Evolutionary conservation across 2,797 vertebrate species (phyloP).

Genomic region (Pangasius sanitwongsei): DNA sequence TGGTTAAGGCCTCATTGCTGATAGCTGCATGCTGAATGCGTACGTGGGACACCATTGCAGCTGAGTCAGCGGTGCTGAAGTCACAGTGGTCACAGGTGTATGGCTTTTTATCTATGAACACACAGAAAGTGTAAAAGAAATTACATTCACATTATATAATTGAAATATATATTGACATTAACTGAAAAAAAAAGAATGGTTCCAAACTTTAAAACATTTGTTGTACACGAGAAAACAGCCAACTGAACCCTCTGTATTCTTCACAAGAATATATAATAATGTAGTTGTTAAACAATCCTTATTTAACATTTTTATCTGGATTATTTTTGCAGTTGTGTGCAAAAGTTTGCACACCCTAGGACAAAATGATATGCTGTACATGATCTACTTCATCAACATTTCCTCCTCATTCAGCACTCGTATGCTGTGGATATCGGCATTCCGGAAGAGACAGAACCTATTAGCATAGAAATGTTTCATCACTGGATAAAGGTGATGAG

Average conservation of each 20-base stretch:
- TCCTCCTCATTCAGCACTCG: not conserved
- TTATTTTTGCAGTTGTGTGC: not conserved
- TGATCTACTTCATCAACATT: not conserved
- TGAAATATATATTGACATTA: no score
- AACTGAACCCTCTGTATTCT: not conserved
- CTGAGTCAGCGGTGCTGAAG: conserved; percentile 75
- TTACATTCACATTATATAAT: not conserved
- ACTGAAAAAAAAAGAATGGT: not conserved
- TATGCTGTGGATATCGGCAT: not conserved
- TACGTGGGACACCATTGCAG: conserved; percentile 72
- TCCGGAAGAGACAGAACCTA: not conserved
- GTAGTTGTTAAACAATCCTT: not conserved
- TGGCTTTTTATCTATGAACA: conserved; percentile 79
- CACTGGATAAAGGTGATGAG: not conserved
- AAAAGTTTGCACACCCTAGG: not conserved
- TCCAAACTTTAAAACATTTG: not conserved
- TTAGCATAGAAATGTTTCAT: not conserved
- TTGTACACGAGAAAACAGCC: not conserved
- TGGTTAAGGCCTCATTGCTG: conserved; percentile 56
- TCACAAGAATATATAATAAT: not conserved
- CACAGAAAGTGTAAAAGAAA: not conserved
- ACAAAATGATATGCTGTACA: not conserved
- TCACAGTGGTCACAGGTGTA: conserved; percentile 79
- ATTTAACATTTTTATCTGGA: not conserved
- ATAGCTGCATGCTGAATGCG: conserved; percentile 68